phyloP scores from a whole-genome alignment of 1,140 invertebrate species.

The Coboldia fuscipes region DNA sequence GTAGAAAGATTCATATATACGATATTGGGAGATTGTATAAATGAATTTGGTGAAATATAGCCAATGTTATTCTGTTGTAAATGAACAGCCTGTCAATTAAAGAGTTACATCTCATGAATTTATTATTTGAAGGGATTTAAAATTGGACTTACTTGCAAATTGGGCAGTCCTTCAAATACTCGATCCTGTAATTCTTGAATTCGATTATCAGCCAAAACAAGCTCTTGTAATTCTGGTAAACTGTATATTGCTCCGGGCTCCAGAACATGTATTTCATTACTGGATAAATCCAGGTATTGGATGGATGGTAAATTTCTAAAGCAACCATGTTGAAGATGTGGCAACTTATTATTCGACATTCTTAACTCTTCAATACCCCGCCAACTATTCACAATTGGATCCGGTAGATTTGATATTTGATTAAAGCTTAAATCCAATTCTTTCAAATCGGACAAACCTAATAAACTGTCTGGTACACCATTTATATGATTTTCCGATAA shows the following conservation, averaged over 20 bases:
- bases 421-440: conserved; percentile 60
- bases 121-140: background rate
- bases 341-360: conserved; percentile 51
- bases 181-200: conserved; percentile 44
- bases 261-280: conserved; percentile 58
- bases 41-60: conserved; percentile 50
- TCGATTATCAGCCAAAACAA: conserved; percentile 56
- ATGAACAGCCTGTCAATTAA: conserved; percentile 44
- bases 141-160: conserved; percentile 27
- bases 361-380: conserved; percentile 40
- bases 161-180: conserved; percentile 53
- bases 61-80: conserved; percentile 59
- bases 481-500: conserved; percentile 56
- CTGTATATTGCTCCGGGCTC: conserved; percentile 52
- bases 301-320: conserved; percentile 49
- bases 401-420: conserved; percentile 43
- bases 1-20: conserved; percentile 64
- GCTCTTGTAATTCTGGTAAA: conserved; percentile 49
- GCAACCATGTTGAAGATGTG: conserved; percentile 41
- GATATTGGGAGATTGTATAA: conserved; percentile 50
- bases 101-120: conserved; percentile 18
- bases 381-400: conserved; percentile 40
- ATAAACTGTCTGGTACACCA: conserved; percentile 44
- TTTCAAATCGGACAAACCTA: conserved; percentile 39
- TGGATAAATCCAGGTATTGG: conserved; percentile 50